Percentiles rank a stretch among this genome's conserved stretches.
These are phyloP conservation scores for Solenodon paradoxus DNA, from an alignment of 2,113 vertebrate species.

Conservation along the genomic window DNA sequence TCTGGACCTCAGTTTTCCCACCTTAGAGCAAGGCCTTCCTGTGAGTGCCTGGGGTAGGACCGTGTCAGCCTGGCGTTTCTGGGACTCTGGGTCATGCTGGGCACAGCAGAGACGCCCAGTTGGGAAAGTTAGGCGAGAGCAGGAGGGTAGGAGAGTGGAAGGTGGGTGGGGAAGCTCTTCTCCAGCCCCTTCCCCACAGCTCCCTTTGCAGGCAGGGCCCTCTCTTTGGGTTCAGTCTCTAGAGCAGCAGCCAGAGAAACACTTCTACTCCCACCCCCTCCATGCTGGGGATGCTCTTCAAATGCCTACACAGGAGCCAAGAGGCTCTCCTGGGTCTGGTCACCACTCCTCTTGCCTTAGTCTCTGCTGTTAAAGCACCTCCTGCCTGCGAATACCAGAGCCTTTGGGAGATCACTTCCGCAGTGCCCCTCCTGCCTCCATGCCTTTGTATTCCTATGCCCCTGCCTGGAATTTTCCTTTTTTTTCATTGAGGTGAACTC, in stretches of 20 bases:
- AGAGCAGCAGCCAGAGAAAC: background rate
- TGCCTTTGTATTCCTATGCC: background rate
- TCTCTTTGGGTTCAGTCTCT: background rate
- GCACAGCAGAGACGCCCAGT: background rate
- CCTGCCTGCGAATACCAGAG: background rate
- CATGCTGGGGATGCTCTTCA: background rate
- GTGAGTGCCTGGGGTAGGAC: background rate
- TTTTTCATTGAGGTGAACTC: background rate
- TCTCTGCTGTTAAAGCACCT: background rate
- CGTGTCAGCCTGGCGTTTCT: background rate
- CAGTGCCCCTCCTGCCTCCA: background rate
- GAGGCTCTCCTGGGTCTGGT: background rate
- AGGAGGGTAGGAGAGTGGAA: background rate
- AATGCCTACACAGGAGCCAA: background rate
- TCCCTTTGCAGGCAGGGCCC: background rate
- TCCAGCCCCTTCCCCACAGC: background rate
- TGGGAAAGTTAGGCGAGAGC: background rate
- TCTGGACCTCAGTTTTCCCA: background rate
- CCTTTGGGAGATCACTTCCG: accelerated
- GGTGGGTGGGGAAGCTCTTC: background rate
- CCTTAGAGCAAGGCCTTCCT: background rate
- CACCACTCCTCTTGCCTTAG: background rate
- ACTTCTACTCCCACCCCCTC: background rate
- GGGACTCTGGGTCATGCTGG: background rate
- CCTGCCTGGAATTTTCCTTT: background rate